Evolutionary conservation across 2,888 invertebrate genomes (phyloP), one percentile per base, ranked within the genome.

Genomic region (Rutpela maculata): DNA sequence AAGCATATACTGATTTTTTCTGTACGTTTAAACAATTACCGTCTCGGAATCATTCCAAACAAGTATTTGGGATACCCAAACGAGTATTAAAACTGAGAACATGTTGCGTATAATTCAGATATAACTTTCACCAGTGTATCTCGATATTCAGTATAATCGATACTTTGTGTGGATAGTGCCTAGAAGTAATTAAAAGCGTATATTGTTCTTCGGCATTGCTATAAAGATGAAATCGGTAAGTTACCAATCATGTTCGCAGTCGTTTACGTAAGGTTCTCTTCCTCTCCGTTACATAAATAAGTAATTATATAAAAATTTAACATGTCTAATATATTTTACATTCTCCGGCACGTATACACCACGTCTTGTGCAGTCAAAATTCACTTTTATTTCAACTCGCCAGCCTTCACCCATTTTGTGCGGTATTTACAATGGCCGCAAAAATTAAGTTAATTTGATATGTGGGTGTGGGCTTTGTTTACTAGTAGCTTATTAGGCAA

Each of bases 151-250:
- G 72, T 73, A 76, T 67, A 78, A 67, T 65, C 57, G 69, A 72
- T 73, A 76, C 73, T 65, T 35, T 66, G 71, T 75, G 77, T 35
- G 50, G n/a, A 43, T 50, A 73, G 72, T 78, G 78, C 75, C 72
- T 70, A 70, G 70, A 18, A 63, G 19, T 62, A 50, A 77, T 80
- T 78, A 79, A 60, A 67, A 73, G 55, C 35, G 50, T 50, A 31
- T 15, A 72, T 71, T 75, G 72, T 80, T 76, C 73, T 77, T 70
- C 71, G 59, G 57, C 72, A 38, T 60, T 31, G 31, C 50, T 67
- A 62, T 67, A 18, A 71, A 78, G 75, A 81, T 81, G 81, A 71
- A 81, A 74, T 79, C 76, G 78, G 81, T 79, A 77, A 81, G 81
- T 80, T 17, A 62, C 71, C 6, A 62, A 59, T 17, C 31, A 56